These are phyloP conservation scores for Oreochromis spilurus DNA, from an alignment of 2,113 vertebrate genomes.

Conservation along the genomic window DNA sequence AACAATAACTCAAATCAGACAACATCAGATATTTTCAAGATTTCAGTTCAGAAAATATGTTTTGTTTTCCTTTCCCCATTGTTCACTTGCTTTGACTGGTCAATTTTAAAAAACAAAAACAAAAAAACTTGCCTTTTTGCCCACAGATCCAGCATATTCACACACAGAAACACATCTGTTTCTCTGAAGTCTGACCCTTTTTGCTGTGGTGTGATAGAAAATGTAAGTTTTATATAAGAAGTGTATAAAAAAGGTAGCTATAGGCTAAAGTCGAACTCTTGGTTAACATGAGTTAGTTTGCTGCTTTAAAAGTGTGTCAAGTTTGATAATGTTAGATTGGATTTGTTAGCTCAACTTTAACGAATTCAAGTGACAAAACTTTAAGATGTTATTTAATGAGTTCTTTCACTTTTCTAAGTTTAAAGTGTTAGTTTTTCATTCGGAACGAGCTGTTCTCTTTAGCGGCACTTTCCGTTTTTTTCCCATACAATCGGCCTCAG, in stretches of 20 bases:
- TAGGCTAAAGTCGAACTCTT: not conserved
- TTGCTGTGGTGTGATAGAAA: not conserved
- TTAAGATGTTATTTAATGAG: not conserved
- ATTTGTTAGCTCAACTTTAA: not conserved
- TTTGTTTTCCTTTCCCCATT: not conserved
- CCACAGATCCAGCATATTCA: not conserved
- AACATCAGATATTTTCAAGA: not conserved
- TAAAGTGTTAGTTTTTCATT: not conserved
- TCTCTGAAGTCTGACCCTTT: not conserved
- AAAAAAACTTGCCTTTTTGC: not conserved
- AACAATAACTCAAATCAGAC: not conserved
- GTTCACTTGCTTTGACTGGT: not conserved
- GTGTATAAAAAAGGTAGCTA: not conserved
- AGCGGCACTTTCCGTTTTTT: rapidly evolving
- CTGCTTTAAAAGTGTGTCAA: not conserved
- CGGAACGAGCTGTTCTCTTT: not conserved
- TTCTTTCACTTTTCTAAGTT: rapidly evolving
- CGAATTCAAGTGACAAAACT: rapidly evolving
- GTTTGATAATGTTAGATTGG: not conserved
- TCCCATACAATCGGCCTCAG: not conserved
- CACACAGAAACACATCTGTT: not conserved
- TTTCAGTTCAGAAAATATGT: not conserved
- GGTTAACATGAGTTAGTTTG: not conserved
- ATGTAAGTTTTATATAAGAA: not conserved
- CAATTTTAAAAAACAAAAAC: not conserved